Conservation (phyloP, 1,140 invertebrate genomes). For the Penaeus indicus region DNA sequence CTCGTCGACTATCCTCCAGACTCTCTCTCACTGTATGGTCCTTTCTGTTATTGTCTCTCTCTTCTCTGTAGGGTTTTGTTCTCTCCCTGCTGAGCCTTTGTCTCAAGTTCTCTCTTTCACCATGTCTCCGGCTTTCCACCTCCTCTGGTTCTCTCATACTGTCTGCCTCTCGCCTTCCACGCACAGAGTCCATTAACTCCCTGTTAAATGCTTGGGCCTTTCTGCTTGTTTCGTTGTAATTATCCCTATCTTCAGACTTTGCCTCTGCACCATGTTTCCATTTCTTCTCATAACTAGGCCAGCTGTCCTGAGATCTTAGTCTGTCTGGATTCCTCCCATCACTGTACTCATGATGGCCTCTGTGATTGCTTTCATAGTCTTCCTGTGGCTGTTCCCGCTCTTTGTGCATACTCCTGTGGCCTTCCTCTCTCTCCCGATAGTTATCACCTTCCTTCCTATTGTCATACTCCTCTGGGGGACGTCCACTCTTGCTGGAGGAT, state of each 20-base stretch:
- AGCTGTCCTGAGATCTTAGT: too few relatives aligned
- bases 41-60: conserved; percentile 4
- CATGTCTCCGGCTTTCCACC: background rate
- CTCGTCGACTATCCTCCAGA: background rate
- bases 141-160: background rate
- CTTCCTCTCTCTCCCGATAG: background rate
- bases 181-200: too few relatives aligned
- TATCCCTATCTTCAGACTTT: too few relatives aligned
- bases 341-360: too few relatives aligned
- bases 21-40: background rate
- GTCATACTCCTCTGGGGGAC: background rate
- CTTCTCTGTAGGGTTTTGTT: conserved; percentile 21
- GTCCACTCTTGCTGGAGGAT: background rate
- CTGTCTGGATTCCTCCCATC: too few relatives aligned
- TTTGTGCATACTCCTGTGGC: background rate
- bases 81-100: conserved; percentile 27
- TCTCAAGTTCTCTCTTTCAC: background rate
- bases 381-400: conserved; percentile 11
- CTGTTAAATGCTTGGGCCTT: too few relatives aligned
- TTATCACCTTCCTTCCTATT: background rate
- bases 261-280: too few relatives aligned
- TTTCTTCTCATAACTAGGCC: too few relatives aligned
- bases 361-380: background rate
- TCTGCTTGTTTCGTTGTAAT: too few relatives aligned
- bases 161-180: background rate